phyloP scores from a whole-genome alignment of 1,140 invertebrate genomes.

The Hyposmocoma kahamanoa region DNA sequence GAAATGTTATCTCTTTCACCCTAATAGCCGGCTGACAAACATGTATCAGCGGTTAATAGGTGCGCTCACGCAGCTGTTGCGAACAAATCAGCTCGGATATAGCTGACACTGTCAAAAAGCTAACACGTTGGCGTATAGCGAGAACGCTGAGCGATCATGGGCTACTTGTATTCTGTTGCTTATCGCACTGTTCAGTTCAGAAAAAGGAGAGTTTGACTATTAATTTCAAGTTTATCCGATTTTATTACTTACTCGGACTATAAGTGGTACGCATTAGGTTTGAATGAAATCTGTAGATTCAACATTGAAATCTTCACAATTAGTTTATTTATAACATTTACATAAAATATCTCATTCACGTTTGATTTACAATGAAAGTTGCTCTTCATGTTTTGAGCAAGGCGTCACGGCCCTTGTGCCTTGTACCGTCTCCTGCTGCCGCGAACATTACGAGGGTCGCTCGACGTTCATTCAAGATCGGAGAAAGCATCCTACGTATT shows the following conservation, averaged over 20 bases:
- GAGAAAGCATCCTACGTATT: slow-evolving; percentile 64
- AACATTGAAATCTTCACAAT: too few relatives aligned
- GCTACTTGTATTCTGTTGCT: too few relatives aligned
- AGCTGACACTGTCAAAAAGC: slow-evolving; percentile 69
- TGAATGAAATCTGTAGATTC: too few relatives aligned
- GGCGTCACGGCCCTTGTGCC: neutral
- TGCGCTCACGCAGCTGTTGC: slow-evolving; percentile 66
- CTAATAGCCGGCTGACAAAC: slow-evolving; percentile 72
- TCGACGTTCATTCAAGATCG: slow-evolving; percentile 64
- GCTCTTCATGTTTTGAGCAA: too few relatives aligned
- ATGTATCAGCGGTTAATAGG: slow-evolving; percentile 72
- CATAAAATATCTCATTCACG: too few relatives aligned
- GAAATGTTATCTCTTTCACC: slow-evolving; percentile 60
- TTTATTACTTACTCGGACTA: too few relatives aligned
- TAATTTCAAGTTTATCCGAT: too few relatives aligned
- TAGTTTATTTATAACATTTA: too few relatives aligned
- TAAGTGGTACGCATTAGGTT: too few relatives aligned
- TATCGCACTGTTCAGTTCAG: too few relatives aligned
- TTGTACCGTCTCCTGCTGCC: slow-evolving; percentile 12
- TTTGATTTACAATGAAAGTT: too few relatives aligned
- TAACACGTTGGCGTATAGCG: slow-evolving; percentile 29
- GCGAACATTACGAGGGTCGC: slow-evolving; percentile 60
- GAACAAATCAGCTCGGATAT: slow-evolving; percentile 71
- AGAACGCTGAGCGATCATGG: slow-evolving; percentile 31
- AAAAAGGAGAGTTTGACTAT: too few relatives aligned